phyloP scores from a whole-genome alignment of 2,797 vertebrate genomes.

The Silurus aristotelis region DNA sequence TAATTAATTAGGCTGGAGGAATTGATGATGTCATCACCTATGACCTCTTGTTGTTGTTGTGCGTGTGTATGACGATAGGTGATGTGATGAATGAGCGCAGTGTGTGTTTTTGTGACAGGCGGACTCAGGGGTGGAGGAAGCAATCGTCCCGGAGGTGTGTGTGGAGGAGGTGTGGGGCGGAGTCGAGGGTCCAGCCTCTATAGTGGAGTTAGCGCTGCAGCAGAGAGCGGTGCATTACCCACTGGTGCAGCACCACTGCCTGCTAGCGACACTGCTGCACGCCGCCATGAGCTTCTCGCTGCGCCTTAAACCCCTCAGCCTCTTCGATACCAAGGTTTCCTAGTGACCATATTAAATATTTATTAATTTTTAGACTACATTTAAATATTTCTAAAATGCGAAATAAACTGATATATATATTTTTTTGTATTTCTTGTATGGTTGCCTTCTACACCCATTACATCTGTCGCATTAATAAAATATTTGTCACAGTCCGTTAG shows the following conservation, averaged over 20 bases:
- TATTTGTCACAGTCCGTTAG: not conserved
- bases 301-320: slow-evolving; percentile 87
- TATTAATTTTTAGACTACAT: not conserved
- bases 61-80: not conserved
- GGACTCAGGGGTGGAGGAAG: slow-evolving; percentile 85
- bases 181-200: slow-evolving; percentile 86
- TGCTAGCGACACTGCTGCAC: slow-evolving; percentile 83
- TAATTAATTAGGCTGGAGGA: not conserved
- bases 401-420: no score
- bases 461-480: not conserved
- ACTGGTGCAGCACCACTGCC: slow-evolving; percentile 90
- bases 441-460: not conserved
- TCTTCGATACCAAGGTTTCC: slow-evolving; percentile 93
- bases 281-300: slow-evolving; percentile 84
- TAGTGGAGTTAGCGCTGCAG: slow-evolving; percentile 92
- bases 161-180: slow-evolving; percentile 88
- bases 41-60: not conserved
- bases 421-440: no score
- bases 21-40: not conserved
- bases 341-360: not conserved
- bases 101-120: slow-evolving; percentile 71
- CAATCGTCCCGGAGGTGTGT: slow-evolving; percentile 77
- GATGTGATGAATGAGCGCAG: not conserved
- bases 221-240: slow-evolving; percentile 92
- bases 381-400: no score